Base-by-base conservation (phyloP, 2,888 invertebrate species). In the Flexamia atlantica region DNA sequence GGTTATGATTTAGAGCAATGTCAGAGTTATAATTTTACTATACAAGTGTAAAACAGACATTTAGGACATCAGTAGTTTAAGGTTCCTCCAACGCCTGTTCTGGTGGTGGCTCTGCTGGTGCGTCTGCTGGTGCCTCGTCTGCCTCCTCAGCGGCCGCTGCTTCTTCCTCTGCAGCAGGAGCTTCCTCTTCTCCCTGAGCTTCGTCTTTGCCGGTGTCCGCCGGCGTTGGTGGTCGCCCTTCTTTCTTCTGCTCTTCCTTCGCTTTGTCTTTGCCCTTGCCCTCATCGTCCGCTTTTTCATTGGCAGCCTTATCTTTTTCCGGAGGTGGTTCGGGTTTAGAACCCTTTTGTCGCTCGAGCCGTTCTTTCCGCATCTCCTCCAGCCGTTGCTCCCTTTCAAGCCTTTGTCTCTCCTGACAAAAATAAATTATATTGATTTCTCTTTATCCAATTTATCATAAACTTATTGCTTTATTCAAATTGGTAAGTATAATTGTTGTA, bases 331-430 rank as follows among this genome's bases (percentile, higher is more conserved):
- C 72, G n/a, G 72, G 72, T 14, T 72, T 42, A 20, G 72, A 40
- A 20, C 72, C 40, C 36, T 40, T 42, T 14, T 42, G 72, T 40
- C 74, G 4, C 28, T 42, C 74, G n/a, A 40, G 74, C 36, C 79
- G 30, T 28, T 79, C 53, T 32, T 36, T 28, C 20, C 53, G 20
- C 32, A 28, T 17, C 79, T 79, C 79, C 57, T 79, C 79, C 32
- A 50, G n/a, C 20, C 79, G 79, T 28, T 79, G 30, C 32, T 79
- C 28, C n/a, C 79, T n/a, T 23, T 50, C 79, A 32, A 79, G 57
- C n/a, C 57, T 17, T 25, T 53, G 50, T 17, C 57, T 30, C 79
- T 79, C 79, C 64, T 64, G 30, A 23, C 2, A 17, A 46, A 36
- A 36, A 36, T 36, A 36, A 36, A 7, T 36, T 4, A 7, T 36